phyloP scores from a whole-genome alignment of 1,140 invertebrate species.

The Neodiprion virginianus region DNA sequence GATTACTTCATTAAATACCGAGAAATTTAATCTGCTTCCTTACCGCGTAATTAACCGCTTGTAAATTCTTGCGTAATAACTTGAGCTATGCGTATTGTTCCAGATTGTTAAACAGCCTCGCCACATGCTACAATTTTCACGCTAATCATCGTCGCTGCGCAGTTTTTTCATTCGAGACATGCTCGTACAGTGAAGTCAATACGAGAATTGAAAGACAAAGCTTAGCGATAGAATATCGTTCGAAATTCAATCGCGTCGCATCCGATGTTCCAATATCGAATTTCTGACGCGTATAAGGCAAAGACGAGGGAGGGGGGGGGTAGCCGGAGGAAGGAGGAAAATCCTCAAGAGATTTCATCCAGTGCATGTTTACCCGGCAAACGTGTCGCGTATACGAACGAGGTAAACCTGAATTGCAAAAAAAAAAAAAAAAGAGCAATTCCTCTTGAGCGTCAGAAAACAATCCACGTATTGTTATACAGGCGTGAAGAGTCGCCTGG shows the following conservation, averaged over 20 bases:
- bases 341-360: neutral
- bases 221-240: neutral
- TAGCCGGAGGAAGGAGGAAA: neutral
- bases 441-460: too few relatives aligned
- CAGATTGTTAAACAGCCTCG: neutral
- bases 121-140: neutral
- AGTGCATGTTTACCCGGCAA: neutral
- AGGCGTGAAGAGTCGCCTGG: too few relatives aligned
- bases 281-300: neutral
- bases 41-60: neutral
- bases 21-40: neutral
- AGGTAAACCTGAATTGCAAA: neutral
- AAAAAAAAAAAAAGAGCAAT: too few relatives aligned
- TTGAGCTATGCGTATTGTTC: neutral
- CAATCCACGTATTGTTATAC: too few relatives aligned
- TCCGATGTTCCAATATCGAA: neutral
- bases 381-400: neutral
- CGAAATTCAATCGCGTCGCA: neutral
- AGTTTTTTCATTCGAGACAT: too few relatives aligned
- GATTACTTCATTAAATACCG: neutral
- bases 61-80: neutral
- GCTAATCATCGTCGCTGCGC: neutral
- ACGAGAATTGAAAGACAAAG: too few relatives aligned
- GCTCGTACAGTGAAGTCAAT: too few relatives aligned
- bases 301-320: neutral